Evolutionary conservation across 2,888 invertebrate species (phyloP).

Genomic region (Panorpa germanica): DNA sequence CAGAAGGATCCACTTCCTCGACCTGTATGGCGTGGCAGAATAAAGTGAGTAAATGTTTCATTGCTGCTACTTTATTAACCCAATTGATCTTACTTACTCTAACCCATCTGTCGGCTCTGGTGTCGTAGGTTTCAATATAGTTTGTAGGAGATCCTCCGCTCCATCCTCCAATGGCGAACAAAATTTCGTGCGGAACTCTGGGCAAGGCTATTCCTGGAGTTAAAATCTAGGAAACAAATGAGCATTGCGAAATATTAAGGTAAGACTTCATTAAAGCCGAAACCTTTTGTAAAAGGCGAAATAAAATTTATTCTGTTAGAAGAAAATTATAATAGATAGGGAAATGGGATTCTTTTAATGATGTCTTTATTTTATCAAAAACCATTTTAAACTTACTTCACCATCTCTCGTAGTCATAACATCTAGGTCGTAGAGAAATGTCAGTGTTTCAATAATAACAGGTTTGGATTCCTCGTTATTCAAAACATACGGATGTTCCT

Average conservation of each 20-base stretch:
- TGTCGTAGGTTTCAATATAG: slow-evolving; percentile 77
- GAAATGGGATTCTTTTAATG: too few species aligned
- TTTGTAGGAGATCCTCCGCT: slow-evolving; percentile 32
- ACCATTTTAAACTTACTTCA: slow-evolving; percentile 31
- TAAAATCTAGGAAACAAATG: slow-evolving; percentile 24
- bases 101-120: slow-evolving; percentile 78
- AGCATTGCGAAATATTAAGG: too few species aligned
- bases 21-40: slow-evolving; percentile 25
- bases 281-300: too few species aligned
- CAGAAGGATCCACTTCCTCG: slow-evolving; percentile 60
- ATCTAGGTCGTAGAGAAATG: slow-evolving; percentile 82
- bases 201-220: slow-evolving; percentile 72
- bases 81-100: slow-evolving; percentile 15
- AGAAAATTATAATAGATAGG: too few species aligned
- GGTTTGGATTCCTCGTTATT: slow-evolving; percentile 71
- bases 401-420: slow-evolving; percentile 63
- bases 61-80: slow-evolving; percentile 3
- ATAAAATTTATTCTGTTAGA: too few species aligned
- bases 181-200: slow-evolving; percentile 71
- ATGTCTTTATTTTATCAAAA: too few species aligned
- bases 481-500: slow-evolving; percentile 70
- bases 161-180: slow-evolving; percentile 74
- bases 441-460: slow-evolving; percentile 76
- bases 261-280: too few species aligned
- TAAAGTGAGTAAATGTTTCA: background rate